Evolutionary conservation across 2,888 invertebrate species (phyloP).

Genomic region (Dilophus febrilis): DNA sequence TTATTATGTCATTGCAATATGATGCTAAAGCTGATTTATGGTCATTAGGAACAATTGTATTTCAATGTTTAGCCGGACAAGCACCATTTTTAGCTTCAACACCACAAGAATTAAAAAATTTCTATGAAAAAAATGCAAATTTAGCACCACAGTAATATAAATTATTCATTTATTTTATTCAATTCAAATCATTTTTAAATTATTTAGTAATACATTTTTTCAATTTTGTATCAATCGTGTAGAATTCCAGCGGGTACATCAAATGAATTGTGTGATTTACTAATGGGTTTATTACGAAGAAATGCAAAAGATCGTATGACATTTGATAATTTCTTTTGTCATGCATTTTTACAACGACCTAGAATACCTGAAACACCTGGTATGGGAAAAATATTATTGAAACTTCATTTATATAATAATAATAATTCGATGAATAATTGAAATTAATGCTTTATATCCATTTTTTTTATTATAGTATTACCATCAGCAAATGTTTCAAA

Average conservation of each 20-base stretch:
- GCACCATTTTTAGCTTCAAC: slow-evolving; percentile 98
- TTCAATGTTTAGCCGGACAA: slow-evolving; percentile 95
- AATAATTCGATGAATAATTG: not conserved
- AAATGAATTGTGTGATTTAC: slow-evolving; percentile 67
- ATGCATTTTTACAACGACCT: slow-evolving; percentile 67
- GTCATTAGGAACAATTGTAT: slow-evolving; percentile 97
- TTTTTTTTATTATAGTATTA: slow-evolving; percentile 1
- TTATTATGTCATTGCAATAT: slow-evolving; percentile 97
- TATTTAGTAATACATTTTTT: not conserved
- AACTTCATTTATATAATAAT: not conserved
- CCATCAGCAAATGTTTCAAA: slow-evolving; percentile 2
- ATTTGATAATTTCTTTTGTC: slow-evolving; percentile 90
- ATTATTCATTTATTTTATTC: slow-evolving; percentile 3
- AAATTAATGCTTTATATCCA: not conserved
- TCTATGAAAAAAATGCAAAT: slow-evolving; percentile 89
- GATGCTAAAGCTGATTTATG: slow-evolving; percentile 98
- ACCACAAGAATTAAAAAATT: slow-evolving; percentile 90
- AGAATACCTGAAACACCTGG: slow-evolving; percentile 35
- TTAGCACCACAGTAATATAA: slow-evolving; percentile 67
- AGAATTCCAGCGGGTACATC: slow-evolving; percentile 93
- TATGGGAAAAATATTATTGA: slow-evolving; percentile 14
- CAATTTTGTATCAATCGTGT: slow-evolving; percentile 9
- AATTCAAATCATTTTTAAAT: slow-evolving; percentile 2
- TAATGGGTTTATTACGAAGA: slow-evolving; percentile 72
- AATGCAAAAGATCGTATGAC: slow-evolving; percentile 91